Evolutionary conservation across 2,888 invertebrate species (phyloP).

Genomic region (Lutraria lutraria): DNA sequence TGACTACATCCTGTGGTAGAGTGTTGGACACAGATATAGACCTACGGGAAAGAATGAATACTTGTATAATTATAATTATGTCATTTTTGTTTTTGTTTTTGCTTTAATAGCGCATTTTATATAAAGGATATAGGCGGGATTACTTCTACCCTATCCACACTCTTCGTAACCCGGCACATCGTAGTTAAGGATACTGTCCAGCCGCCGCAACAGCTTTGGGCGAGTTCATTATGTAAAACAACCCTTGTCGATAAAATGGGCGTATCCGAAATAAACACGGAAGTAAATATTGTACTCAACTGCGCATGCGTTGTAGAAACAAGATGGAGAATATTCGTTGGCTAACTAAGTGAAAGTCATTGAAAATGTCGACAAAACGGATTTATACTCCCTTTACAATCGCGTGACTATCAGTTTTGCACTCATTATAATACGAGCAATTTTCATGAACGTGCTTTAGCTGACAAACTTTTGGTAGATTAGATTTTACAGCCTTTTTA

Average conservation of each 20-base stretch:
- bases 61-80: no score
- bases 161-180: no score
- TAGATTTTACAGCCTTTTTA: neutral
- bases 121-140: no score
- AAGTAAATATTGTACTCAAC: constrained; percentile 58
- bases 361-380: constrained; percentile 43
- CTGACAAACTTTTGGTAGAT: constrained; percentile 1
- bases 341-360: constrained; percentile 58
- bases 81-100: no score
- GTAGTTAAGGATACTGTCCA: no score
- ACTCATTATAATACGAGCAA: neutral
- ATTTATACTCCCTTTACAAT: neutral
- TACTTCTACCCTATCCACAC: no score
- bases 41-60: no score
- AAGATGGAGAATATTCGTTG: constrained; percentile 76
- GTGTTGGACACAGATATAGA: no score
- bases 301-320: constrained; percentile 74
- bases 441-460: neutral
- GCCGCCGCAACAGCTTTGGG: neutral
- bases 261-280: constrained; percentile 63
- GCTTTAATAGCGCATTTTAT: no score
- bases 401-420: neutral
- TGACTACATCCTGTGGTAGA: no score
- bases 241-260: constrained; percentile 27
- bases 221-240: neutral